phyloP scores from a whole-genome alignment of 2,888 invertebrate genomes.

The Eurytoma californica region DNA sequence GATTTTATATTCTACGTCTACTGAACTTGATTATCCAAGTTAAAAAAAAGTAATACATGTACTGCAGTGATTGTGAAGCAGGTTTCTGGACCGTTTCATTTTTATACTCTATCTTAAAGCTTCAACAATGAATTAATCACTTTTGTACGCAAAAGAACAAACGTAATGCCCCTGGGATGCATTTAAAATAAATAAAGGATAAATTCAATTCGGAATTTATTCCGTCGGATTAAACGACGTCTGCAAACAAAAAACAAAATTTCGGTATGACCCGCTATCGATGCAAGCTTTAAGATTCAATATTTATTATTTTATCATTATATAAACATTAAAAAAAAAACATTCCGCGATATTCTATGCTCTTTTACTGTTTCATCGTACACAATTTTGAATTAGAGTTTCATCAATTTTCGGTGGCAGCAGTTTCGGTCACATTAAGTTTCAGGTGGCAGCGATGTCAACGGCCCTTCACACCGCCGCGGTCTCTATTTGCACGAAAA shows the following conservation, averaged over 20 bases:
- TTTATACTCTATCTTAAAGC: neutral
- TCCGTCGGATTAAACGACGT: constrained; percentile 17
- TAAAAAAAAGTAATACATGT: neutral
- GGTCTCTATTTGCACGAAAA: constrained; percentile 27
- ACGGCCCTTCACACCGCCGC: neutral
- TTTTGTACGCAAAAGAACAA: neutral
- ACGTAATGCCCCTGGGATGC: neutral
- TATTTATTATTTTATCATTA: too few relatives aligned
- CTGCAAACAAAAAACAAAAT: constrained; percentile 42
- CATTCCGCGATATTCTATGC: too few relatives aligned
- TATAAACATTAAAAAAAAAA: too few relatives aligned
- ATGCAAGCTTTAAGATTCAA: too few relatives aligned
- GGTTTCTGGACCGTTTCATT: neutral
- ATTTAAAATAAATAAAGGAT: constrained; percentile 35
- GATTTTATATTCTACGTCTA: neutral
- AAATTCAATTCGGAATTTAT: constrained; percentile 29
- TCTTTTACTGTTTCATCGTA: too few relatives aligned
- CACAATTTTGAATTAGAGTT: too few relatives aligned
- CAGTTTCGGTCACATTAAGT: too few relatives aligned
- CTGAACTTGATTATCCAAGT: neutral
- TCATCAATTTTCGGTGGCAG: too few relatives aligned
- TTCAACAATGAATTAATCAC: constrained; percentile 1
- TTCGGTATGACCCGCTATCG: constrained; percentile 20
- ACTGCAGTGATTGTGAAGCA: neutral
- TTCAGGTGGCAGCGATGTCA: too few relatives aligned